Percentiles rank a stretch among this genome's conserved stretches.
These are phyloP conservation scores for Prionace glauca DNA, from an alignment of 2,797 vertebrate genomes.

Conservation along the genomic window DNA sequence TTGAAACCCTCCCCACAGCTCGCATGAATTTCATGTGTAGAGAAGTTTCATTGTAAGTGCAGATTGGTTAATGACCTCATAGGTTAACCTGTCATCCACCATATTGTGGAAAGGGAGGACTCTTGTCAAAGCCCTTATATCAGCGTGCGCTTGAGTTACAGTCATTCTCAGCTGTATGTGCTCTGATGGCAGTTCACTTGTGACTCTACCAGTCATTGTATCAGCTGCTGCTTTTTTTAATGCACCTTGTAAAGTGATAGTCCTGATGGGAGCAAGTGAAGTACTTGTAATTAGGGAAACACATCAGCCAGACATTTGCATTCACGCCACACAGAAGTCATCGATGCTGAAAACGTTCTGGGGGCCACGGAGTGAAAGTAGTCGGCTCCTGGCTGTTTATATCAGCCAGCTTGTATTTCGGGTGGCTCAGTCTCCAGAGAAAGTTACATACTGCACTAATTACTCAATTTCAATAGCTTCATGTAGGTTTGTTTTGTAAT, in stretches of 20 bases:
- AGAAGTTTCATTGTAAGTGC: conserved; percentile 47
- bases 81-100: conserved; percentile 47
- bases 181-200: conserved; percentile 46
- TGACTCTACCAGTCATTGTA: conserved; percentile 42
- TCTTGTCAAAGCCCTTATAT: conserved; percentile 46
- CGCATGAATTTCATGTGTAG: conserved; percentile 39
- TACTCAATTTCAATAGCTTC: conserved; percentile 47
- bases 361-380: neutral
- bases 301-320: conserved; percentile 3
- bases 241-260: conserved; percentile 41
- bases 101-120: conserved; percentile 46
- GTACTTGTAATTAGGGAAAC: conserved; percentile 33
- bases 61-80: conserved; percentile 51
- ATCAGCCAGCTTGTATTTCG: neutral
- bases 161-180: conserved; percentile 49
- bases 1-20: neutral
- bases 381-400: conserved; percentile 2
- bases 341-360: fast-evolving
- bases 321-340: neutral
- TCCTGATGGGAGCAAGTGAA: conserved; percentile 27
- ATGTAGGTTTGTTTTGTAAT: conserved; percentile 44
- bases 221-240: conserved; percentile 49
- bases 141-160: conserved; percentile 49
- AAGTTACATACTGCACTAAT: conserved; percentile 50
- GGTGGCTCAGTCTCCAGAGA: conserved; percentile 46